phyloP scores from a whole-genome alignment of 1,140 invertebrate species.

The Chymomyza costata region DNA sequence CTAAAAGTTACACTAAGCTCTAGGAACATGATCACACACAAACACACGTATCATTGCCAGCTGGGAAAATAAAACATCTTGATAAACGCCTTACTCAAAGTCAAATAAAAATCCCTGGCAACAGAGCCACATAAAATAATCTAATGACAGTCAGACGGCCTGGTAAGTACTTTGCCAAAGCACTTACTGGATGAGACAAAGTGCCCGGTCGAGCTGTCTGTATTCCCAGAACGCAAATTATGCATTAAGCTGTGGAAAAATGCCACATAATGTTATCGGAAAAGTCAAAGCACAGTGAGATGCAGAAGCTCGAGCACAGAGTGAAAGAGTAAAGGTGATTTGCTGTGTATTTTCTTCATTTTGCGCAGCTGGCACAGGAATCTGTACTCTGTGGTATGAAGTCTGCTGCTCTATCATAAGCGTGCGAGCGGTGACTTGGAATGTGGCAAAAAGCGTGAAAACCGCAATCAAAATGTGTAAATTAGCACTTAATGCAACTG shows the following conservation, averaged over 20 bases:
- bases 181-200: constrained; percentile 33
- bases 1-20: too few species aligned
- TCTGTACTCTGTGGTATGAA: too few species aligned
- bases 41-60: too few species aligned
- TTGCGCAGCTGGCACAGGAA: constrained; percentile 1
- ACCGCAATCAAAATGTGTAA: constrained; percentile 69
- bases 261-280: constrained; percentile 65
- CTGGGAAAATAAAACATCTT: too few species aligned
- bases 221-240: constrained; percentile 71
- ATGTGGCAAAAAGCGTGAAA: constrained; percentile 18
- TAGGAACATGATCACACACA: too few species aligned
- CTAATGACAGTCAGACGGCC: constrained; percentile 49
- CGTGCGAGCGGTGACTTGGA: background rate
- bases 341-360: constrained; percentile 6
- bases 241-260: constrained; percentile 72
- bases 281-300: background rate
- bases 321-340: constrained; percentile 30
- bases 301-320: background rate
- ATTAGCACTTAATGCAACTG: constrained; percentile 64
- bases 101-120: constrained; percentile 50
- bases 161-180: constrained; percentile 57
- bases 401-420: too few species aligned
- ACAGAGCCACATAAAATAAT: constrained; percentile 61
- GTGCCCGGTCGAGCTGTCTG: constrained; percentile 16
- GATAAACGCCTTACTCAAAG: constrained; percentile 34